Base-by-base conservation (phyloP, 1,140 invertebrate species). In the Stenopsyche tienmushanensis region DNA sequence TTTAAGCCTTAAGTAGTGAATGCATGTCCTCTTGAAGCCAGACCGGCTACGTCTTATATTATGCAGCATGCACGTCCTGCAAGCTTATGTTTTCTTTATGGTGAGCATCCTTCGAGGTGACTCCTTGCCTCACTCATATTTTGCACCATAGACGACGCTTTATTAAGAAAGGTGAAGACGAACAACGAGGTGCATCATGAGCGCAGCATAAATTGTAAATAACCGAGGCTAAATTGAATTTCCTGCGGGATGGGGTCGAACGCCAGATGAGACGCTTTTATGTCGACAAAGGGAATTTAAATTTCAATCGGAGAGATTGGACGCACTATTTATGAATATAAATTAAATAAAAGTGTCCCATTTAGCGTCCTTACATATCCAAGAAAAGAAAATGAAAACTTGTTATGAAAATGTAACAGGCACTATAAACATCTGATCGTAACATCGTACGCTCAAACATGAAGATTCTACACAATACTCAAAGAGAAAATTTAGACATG, bases 1-100 rank as follows among this genome's bases (percentile, higher is more conserved):
- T 69, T 69, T 69, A 69, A 65, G 67, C 57, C 39, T 60, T 69
- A 65, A 69, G 67, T 65, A 69, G 57, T 62, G 63, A 69, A 69
- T 69, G 59, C 67, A 69, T 69, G 67, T 65, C 67, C 62, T 59
- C 63, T 52, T 54, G 55, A 53, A 60, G 55, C 49, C 45, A 41
- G 52, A n/a, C 25, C 25, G 9, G 44, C 5, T 34, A 20, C 18
- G 18, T 17, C 34, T 55, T 63, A 63, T 65, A 69, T 69, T 66
- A 62, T 69, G 58, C 63, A 58, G 44, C 42, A 41, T 42, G 52
- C 58, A 57, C 49, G 62, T 64, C 29, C 64, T 29, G 17, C 42
- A 20, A 54, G 66, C 54, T 67, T 64, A 67, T 64, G 54, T 62
- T 59, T 64, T 64, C 66, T 67, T 67, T 64, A 67, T 59, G 47